A percentile compares a stretch with the other conserved stretches of the same genome.
Conservation (phyloP, 1,140 invertebrate genomes). For the Bombus difficillimus region DNA sequence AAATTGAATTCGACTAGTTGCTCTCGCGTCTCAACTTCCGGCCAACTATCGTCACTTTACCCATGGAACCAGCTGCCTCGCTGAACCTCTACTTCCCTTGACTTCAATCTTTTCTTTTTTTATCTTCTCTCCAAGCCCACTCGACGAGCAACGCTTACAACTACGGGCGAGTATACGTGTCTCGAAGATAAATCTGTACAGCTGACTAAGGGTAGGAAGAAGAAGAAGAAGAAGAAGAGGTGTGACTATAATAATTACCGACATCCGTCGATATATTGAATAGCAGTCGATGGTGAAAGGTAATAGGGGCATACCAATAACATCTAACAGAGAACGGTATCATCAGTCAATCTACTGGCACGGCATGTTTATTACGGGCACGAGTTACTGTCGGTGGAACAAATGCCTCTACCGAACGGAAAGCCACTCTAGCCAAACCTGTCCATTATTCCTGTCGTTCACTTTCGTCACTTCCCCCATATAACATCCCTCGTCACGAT, state of each 20-base stretch:
- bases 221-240: neutral
- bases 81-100: neutral
- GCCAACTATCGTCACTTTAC: constrained; percentile 21
- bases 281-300: constrained; percentile 38
- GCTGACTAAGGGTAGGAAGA: too few relatives aligned
- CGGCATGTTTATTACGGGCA: constrained; percentile 70
- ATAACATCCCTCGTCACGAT: constrained; percentile 19
- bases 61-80: neutral
- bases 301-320: constrained; percentile 63
- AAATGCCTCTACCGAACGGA: constrained; percentile 60
- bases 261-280: constrained; percentile 30
- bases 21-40: constrained; percentile 29
- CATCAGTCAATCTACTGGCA: constrained; percentile 67
- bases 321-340: constrained; percentile 64
- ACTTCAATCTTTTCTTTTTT: neutral
- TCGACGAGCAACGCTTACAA: neutral
- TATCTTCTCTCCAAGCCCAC: neutral
- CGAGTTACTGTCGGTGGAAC: constrained; percentile 63
- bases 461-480: constrained; percentile 63
- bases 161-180: neutral
- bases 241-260: constrained; percentile 51
- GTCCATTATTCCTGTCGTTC: constrained; percentile 70
- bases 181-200: constrained; percentile 11
- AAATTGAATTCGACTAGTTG: constrained; percentile 29
- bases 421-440: constrained; percentile 61